These are phyloP conservation scores for Tachyglossus aculeatus DNA, from an alignment of 2,797 vertebrate species.

Conservation along the genomic window DNA sequence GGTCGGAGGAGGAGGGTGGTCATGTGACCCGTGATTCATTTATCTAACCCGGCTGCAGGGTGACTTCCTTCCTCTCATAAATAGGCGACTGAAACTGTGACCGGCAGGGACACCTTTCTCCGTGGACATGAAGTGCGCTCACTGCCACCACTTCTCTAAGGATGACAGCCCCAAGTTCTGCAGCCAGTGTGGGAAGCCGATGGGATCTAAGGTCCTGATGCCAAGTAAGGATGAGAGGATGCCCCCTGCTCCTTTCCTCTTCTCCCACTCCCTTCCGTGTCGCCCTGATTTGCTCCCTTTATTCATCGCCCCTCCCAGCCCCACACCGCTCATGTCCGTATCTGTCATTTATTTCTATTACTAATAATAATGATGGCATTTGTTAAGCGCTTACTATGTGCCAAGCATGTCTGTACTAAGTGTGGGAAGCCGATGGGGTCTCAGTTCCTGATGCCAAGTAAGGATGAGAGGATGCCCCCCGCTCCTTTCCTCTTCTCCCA, in stretches of 20 bases:
- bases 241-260: too few relatives aligned
- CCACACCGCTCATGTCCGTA: too few relatives aligned
- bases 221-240: slow-evolving; percentile 24
- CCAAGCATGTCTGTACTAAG: too few relatives aligned
- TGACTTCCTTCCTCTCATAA: background rate
- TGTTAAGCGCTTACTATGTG: too few relatives aligned
- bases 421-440: slow-evolving; percentile 63
- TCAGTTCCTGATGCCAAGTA: background rate
- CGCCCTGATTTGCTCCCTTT: too few relatives aligned
- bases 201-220: slow-evolving; percentile 1
- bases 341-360: too few relatives aligned
- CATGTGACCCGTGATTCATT: background rate
- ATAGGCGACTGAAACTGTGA: background rate
- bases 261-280: too few relatives aligned
- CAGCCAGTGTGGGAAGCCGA: slow-evolving; percentile 65
- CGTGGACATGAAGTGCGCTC: slow-evolving; percentile 73
- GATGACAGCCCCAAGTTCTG: slow-evolving; percentile 78
- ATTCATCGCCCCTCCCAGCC: too few relatives aligned
- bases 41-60: background rate
- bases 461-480: background rate
- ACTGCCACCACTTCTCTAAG: slow-evolving; percentile 41
- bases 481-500: too few relatives aligned
- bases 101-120: too few relatives aligned
- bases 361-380: too few relatives aligned
- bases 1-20: too few relatives aligned